Conservation (phyloP, 2,888 invertebrate species). For the Sarcophaga caerulescens region DNA sequence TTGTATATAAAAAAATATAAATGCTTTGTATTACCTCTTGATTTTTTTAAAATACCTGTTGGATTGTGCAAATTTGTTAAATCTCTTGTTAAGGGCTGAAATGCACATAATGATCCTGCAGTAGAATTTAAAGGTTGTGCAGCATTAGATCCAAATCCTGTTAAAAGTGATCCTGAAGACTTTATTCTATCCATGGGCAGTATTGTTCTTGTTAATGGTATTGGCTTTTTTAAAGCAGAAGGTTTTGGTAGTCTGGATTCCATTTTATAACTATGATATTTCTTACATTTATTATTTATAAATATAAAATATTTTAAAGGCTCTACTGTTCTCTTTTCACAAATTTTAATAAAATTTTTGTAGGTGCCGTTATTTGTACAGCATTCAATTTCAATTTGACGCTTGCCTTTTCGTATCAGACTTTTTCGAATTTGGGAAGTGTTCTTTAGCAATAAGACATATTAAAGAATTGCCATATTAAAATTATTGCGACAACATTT, state of each 20-base stretch:
- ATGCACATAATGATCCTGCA: constrained; percentile 37
- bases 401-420: constrained; percentile 51
- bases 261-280: constrained; percentile 75
- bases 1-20: not conserved
- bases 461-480: not conserved
- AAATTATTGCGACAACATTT: not conserved
- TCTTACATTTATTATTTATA: constrained; percentile 15
- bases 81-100: constrained; percentile 70
- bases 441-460: constrained; percentile 7
- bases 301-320: not conserved
- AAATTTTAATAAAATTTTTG: not conserved
- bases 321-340: not conserved
- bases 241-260: constrained; percentile 82
- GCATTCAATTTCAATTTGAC: constrained; percentile 66
- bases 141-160: constrained; percentile 60
- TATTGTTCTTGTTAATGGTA: constrained; percentile 72
- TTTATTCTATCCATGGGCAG: constrained; percentile 79
- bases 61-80: constrained; percentile 69
- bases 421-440: constrained; percentile 36
- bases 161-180: not conserved
- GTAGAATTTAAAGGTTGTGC: constrained; percentile 29
- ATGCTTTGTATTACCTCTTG: constrained; percentile 71
- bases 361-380: constrained; percentile 64
- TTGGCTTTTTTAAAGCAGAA: constrained; percentile 74
- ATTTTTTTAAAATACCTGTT: constrained; percentile 19